phyloP scores from a whole-genome alignment of 1,140 invertebrate species.

The Maniola jurtina region DNA sequence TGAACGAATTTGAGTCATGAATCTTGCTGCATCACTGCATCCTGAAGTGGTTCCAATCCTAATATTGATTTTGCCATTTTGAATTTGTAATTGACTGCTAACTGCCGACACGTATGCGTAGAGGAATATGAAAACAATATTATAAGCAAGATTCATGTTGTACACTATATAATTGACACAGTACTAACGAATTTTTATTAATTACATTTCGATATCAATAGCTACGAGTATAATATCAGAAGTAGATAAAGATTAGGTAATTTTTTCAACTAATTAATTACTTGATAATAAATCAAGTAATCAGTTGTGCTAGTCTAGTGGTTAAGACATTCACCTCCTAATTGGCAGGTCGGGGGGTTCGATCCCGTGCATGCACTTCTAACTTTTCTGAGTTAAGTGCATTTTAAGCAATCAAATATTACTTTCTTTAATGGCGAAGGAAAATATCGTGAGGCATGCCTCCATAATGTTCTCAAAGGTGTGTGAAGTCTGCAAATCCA shows the following conservation, averaged over 20 bases:
- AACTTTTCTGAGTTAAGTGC: too few species aligned
- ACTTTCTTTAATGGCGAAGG: too few species aligned
- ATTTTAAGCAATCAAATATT: too few species aligned
- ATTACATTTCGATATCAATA: not conserved
- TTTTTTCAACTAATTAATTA: not conserved
- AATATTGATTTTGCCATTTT: constrained; percentile 27
- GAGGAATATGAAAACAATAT: constrained; percentile 1
- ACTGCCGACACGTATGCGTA: constrained; percentile 1
- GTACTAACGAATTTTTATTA: not conserved
- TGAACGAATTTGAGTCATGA: constrained; percentile 13
- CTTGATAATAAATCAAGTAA: not conserved
- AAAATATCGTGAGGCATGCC: too few species aligned
- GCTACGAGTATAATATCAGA: too few species aligned
- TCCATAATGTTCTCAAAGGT: too few species aligned
- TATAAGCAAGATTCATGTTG: not conserved
- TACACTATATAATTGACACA: not conserved
- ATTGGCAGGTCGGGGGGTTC: too few species aligned
- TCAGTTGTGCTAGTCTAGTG: too few species aligned
- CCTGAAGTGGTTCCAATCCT: constrained; percentile 22
- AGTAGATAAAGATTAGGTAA: not conserved
- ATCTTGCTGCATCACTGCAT: constrained; percentile 18
- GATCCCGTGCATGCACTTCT: too few species aligned
- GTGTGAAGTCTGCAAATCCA: too few species aligned
- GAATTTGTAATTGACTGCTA: constrained; percentile 17
- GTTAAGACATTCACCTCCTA: too few species aligned